phyloP scores from a whole-genome alignment of 2,888 invertebrate species.

The Netelia inedita region DNA sequence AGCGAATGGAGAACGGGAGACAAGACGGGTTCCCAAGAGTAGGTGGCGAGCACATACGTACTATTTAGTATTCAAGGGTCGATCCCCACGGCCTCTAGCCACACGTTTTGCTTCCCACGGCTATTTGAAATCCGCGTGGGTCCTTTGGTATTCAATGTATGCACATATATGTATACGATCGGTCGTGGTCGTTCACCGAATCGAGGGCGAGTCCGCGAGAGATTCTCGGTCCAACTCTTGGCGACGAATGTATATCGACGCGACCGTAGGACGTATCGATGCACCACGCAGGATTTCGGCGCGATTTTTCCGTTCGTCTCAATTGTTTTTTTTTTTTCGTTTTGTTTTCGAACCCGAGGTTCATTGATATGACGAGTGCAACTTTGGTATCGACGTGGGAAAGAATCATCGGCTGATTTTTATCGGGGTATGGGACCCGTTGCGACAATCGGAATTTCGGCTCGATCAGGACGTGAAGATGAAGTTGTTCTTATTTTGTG shows the following conservation, averaged over 20 bases:
- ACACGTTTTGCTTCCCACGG: slow-evolving; percentile 82
- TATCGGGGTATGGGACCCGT: too few species aligned
- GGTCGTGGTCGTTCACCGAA: slow-evolving; percentile 68
- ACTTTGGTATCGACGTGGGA: too few species aligned
- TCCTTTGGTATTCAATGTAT: slow-evolving; percentile 78
- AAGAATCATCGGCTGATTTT: too few species aligned
- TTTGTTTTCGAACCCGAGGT: too few species aligned
- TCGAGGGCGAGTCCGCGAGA: slow-evolving; percentile 72
- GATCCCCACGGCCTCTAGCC: slow-evolving; percentile 72
- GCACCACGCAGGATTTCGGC: slow-evolving; percentile 23
- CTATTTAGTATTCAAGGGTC: slow-evolving; percentile 81
- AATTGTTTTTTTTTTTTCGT: too few species aligned
- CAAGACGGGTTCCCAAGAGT: slow-evolving; percentile 45
- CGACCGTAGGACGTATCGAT: slow-evolving; percentile 41
- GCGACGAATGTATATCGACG: slow-evolving; percentile 69
- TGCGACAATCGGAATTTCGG: too few species aligned
- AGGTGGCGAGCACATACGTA: slow-evolving; percentile 62
- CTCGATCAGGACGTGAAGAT: too few species aligned
- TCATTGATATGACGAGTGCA: too few species aligned
- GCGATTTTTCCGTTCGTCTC: neutral
- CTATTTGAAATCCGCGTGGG: slow-evolving; percentile 81
- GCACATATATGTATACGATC: slow-evolving; percentile 27
- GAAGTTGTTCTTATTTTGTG: too few species aligned
- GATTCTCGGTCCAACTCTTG: slow-evolving; percentile 41
- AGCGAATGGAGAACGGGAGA: slow-evolving; percentile 25